Evolutionary conservation across 2,888 invertebrate genomes (phyloP), one percentile per base, ranked within the genome.

Genomic region (Andrena marginata): DNA sequence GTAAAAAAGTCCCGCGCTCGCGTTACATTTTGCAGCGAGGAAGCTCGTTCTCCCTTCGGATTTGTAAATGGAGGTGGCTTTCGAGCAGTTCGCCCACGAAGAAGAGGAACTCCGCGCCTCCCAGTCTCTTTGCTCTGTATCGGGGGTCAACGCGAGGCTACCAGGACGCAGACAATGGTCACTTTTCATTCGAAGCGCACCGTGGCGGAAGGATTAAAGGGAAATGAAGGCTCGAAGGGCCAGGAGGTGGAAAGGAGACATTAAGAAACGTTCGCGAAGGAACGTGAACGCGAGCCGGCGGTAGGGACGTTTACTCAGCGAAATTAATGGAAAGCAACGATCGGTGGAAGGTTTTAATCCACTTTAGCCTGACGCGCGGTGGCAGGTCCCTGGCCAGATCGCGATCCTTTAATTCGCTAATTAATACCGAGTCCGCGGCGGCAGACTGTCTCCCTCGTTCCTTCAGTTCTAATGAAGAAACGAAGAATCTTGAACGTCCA

Each of bases 321-420:
- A 84, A 87, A 88, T 88, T 89, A 88, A 88, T 87, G 85, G 77
- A 80, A 87, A 75, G 82, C 84, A 82, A 84, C 83, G 87, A 89
- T 89, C 85, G 71, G 82, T 67, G 56, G 70, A 63, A 74, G 71
- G 75, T 85, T 88, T 88, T 88, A 89, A 88, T 89, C 82, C 84
- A 88, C 82, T 88, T 89, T 79, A 70, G 74, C 51, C 75, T 33
- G 68, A 71, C 77, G 69, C 64, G 63, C 71, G 59, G 33, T 20
- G 48, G 65, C 69, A 26, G 74, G 26, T 60, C 62, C 59, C 82
- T 65, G 76, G 62, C 72, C 77, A 83, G 80, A 86, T 82, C 82
- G 70, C 77, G 83, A 82, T 88, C 89, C 90, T 92, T 92, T 92
- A 93, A 93, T 93, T 89, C 89, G 90, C 90, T 93, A 93, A 93